phyloP scores from a whole-genome alignment of 2,888 invertebrate species.

The Drosophila fulvimacula region DNA sequence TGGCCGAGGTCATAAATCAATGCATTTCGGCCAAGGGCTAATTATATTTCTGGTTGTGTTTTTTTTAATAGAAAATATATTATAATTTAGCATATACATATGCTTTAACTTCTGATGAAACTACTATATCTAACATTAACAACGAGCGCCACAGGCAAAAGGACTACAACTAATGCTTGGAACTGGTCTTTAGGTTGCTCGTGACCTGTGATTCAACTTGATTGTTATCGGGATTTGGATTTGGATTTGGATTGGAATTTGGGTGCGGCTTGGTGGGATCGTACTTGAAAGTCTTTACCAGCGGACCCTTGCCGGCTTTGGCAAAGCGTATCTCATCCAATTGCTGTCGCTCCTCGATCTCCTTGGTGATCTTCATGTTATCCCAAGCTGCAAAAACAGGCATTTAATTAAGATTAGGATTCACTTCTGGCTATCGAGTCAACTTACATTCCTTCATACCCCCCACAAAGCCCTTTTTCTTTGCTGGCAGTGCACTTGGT shows the following conservation, averaged over 20 bases:
- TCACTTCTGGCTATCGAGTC: too few relatives aligned
- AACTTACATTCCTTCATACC: conserved; percentile 92
- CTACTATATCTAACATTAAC: conserved; percentile 66
- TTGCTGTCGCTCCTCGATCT: conserved; percentile 91
- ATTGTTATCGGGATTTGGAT: neutral
- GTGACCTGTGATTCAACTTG: conserved; percentile 6
- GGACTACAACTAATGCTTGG: conserved; percentile 39
- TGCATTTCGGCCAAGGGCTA: conserved; percentile 87
- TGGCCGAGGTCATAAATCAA: conserved; percentile 97
- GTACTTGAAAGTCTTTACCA: conserved; percentile 94
- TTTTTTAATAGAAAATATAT: conserved; percentile 52
- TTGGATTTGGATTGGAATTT: neutral
- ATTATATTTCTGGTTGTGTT: conserved; percentile 19
- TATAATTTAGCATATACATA: conserved; percentile 59
- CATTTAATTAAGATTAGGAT: neutral
- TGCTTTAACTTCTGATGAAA: conserved; percentile 32
- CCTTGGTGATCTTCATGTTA: conserved; percentile 91
- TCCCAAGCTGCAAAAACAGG: conserved; percentile 88
- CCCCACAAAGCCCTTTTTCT: conserved; percentile 91
- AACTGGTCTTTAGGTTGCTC: conserved; percentile 24
- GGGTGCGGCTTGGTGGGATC: conserved; percentile 89
- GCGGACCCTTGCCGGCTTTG: conserved; percentile 93
- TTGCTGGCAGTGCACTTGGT: conserved; percentile 87
- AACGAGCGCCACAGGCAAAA: conserved; percentile 7
- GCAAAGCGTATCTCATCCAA: conserved; percentile 92